Evolutionary conservation across 2,113 vertebrate species (phyloP).

Genomic region (Caranx melampygus): DNA sequence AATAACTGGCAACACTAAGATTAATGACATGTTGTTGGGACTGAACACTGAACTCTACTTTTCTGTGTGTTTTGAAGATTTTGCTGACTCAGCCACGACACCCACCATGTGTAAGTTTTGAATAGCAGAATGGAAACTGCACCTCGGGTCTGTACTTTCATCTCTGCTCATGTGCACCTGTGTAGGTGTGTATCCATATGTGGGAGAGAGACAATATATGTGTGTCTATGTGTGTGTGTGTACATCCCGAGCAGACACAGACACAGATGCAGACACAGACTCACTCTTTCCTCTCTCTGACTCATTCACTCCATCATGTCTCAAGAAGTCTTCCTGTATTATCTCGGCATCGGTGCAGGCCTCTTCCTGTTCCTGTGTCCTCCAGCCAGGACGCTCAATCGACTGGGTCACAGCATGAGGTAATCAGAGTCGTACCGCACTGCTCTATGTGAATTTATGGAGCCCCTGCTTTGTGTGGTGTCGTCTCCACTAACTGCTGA

Average conservation of each 20-base stretch:
- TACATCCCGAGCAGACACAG: constrained; percentile 35
- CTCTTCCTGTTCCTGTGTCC: constrained; percentile 22
- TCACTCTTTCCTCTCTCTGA: constrained; percentile 40
- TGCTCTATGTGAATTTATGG: constrained; percentile 3
- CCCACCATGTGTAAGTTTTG: background rate
- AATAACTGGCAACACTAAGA: too few relatives aligned
- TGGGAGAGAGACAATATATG: background rate
- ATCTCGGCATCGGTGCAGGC: background rate
- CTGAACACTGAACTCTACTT: too few relatives aligned
- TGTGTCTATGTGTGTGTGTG: background rate
- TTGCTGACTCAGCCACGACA: background rate
- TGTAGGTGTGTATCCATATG: background rate
- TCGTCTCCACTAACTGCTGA: constrained; percentile 14
- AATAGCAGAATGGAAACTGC: background rate
- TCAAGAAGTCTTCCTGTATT: constrained; percentile 14
- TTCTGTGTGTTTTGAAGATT: too few relatives aligned
- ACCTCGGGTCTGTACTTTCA: background rate
- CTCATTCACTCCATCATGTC: constrained; percentile 28
- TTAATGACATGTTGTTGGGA: background rate
- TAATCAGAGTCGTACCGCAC: constrained; percentile 29
- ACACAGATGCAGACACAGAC: constrained; percentile 42
- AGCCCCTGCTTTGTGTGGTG: constrained; percentile 33
- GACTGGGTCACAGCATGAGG: background rate
- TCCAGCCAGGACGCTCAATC: constrained; percentile 11
- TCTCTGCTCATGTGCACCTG: background rate